Conservation (phyloP, 2,113 vertebrate genomes). For the Taurulus bubalis region DNA sequence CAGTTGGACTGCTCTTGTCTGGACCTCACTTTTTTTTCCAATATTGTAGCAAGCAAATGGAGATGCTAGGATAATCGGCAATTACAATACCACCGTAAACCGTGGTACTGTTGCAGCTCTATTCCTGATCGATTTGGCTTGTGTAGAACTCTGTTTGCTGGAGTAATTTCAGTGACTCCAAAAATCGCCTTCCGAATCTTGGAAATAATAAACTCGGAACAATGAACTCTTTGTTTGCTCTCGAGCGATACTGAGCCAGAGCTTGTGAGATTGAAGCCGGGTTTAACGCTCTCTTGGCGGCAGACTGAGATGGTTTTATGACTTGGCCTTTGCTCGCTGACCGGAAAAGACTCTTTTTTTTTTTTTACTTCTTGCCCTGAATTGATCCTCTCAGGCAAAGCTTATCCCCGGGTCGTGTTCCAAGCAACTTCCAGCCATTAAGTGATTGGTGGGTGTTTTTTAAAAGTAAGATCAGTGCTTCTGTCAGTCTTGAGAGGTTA, state of each 20-base stretch:
- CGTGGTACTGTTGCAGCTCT: no score
- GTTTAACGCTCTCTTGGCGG: constrained; percentile 10
- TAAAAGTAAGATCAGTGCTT: neutral
- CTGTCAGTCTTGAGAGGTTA: neutral
- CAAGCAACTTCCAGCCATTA: neutral
- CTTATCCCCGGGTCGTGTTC: neutral
- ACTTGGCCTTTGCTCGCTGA: constrained; percentile 11
- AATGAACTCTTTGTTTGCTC: constrained; percentile 10
- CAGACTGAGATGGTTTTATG: constrained; percentile 7
- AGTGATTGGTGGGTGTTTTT: neutral
- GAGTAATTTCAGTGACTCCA: neutral
- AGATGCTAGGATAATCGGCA: no score
- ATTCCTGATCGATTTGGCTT: no score
- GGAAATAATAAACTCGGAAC: neutral
- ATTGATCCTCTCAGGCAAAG: neutral
- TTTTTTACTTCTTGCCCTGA: neutral
- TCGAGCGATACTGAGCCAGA: neutral
- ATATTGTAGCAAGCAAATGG: no score
- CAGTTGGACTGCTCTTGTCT: no score
- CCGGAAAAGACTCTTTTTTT: neutral
- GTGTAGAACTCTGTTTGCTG: neutral
- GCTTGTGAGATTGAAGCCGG: constrained; percentile 2
- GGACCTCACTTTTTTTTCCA: no score
- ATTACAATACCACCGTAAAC: no score
- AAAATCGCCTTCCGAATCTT: neutral